These are phyloP conservation scores for Zootoca vivipara DNA, from an alignment of 2,113 vertebrate species.

Conservation along the genomic window DNA sequence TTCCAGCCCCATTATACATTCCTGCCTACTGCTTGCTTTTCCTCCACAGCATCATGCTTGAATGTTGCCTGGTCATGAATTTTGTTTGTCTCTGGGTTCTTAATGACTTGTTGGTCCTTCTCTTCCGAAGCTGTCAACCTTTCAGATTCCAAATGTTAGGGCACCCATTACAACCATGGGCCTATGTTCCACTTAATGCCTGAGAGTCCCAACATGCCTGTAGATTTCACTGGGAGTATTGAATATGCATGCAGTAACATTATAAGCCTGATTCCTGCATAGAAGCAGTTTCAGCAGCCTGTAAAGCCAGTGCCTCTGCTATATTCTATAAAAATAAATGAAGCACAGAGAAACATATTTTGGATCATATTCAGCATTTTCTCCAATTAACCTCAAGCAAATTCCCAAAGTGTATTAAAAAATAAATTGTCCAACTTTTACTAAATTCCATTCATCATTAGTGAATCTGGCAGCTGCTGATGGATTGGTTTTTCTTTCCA, in stretches of 20 bases:
- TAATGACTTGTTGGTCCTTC: background rate
- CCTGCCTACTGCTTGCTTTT: background rate
- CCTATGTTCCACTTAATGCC: slow-evolving; percentile 39
- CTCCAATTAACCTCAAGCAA: slow-evolving; percentile 67
- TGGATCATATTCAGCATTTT: slow-evolving; percentile 54
- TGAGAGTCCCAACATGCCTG: slow-evolving; percentile 21
- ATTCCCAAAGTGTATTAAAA: slow-evolving; percentile 62
- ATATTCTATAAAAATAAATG: slow-evolving; percentile 52
- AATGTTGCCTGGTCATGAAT: background rate
- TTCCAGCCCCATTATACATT: background rate
- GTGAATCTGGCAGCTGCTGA: slow-evolving; percentile 46
- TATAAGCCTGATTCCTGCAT: background rate
- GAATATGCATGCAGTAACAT: background rate
- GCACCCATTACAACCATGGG: background rate
- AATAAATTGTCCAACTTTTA: slow-evolving; percentile 61
- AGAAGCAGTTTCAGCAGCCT: slow-evolving; percentile 55
- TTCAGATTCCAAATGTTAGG: background rate
- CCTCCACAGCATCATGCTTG: background rate
- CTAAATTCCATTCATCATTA: slow-evolving; percentile 65
- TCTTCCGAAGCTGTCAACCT: background rate
- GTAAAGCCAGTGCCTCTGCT: slow-evolving; percentile 50
- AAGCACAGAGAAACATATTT: slow-evolving; percentile 48
- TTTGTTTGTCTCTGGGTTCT: background rate
- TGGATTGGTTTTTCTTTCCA: slow-evolving; percentile 54
- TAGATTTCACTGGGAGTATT: background rate